These are phyloP conservation scores for Marasmarcha lunaedactyla DNA, from an alignment of 2,888 invertebrate species.

Conservation along the genomic window DNA sequence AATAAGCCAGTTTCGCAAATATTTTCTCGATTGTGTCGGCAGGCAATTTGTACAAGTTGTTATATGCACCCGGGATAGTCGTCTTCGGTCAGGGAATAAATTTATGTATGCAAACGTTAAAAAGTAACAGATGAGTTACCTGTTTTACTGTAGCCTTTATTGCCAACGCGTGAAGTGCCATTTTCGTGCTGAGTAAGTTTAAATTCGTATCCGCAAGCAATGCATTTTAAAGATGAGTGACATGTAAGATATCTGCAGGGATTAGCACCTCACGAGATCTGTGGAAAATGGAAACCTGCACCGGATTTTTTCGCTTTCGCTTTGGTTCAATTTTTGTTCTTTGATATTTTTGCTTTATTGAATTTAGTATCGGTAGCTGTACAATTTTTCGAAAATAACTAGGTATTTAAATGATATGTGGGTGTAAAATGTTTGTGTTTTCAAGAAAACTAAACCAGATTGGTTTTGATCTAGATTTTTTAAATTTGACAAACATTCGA, in stretches of 20 bases:
- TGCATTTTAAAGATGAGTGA: slow-evolving; percentile 31
- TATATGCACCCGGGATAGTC: slow-evolving; percentile 29
- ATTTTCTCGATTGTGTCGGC: slow-evolving; percentile 30
- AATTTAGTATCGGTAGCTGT: no score
- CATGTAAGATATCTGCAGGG: slow-evolving; percentile 25
- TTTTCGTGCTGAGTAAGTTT: no score
- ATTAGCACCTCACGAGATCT: slow-evolving; percentile 37
- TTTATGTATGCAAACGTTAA: slow-evolving; percentile 36
- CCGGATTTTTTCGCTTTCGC: neutral
- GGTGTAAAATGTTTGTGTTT: no score
- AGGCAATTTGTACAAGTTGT: slow-evolving; percentile 36
- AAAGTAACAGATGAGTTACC: slow-evolving; percentile 15
- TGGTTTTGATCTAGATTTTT: no score
- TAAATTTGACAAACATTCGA: no score
- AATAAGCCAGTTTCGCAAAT: slow-evolving; percentile 31
- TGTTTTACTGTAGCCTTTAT: slow-evolving; percentile 12
- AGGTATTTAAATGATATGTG: no score
- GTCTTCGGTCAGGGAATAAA: slow-evolving; percentile 24
- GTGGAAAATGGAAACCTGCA: slow-evolving; percentile 28
- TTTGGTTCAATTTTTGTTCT: no score
- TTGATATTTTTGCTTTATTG: no score
- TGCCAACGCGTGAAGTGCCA: slow-evolving; percentile 11
- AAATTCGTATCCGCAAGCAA: slow-evolving; percentile 21
- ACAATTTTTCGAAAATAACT: no score
- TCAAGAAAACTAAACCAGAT: no score